Evolutionary conservation across 2,113 vertebrate species (phyloP).

Genomic region (Pterocles gutturalis): DNA sequence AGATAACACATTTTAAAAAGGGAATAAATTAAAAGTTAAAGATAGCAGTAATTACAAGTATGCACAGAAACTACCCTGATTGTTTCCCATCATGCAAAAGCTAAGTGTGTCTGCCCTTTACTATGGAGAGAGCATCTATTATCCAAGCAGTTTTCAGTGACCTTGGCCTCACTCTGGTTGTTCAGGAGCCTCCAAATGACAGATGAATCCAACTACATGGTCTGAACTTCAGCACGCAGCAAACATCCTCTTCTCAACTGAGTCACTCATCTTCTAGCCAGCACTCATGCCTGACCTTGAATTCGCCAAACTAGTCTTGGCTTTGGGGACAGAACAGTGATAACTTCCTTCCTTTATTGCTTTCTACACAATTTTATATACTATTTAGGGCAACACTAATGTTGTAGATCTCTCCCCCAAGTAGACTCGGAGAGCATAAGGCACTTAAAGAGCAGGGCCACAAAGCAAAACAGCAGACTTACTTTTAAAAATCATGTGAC

Average conservation of each 20-base stretch:
- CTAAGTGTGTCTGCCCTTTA: not conserved
- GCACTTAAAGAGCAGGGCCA: not conserved
- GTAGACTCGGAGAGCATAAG: not conserved
- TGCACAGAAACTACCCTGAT: not conserved
- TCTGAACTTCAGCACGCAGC: not conserved
- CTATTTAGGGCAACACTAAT: not conserved
- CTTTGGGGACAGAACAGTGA: not conserved
- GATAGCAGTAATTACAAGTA: not conserved
- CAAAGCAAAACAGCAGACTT: not conserved
- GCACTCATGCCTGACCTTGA: not conserved
- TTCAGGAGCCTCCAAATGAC: not conserved
- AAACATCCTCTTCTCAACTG: not conserved
- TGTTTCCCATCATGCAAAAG: not conserved
- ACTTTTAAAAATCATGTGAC: not conserved
- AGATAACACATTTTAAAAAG: not conserved
- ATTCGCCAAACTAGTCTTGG: not conserved
- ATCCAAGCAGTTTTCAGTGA: not conserved
- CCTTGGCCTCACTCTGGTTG: not conserved
- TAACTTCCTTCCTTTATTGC: not conserved
- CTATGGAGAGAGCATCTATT: not conserved
- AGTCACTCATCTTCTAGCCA: not conserved
- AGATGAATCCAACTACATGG: not conserved
- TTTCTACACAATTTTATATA: not conserved
- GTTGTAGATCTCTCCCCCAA: not conserved
- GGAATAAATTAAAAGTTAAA: not conserved